Percentiles rank a stretch among this genome's conserved stretches.
Evolutionary conservation across 2,113 vertebrate genomes (phyloP).

Genomic region (Apus apus): DNA sequence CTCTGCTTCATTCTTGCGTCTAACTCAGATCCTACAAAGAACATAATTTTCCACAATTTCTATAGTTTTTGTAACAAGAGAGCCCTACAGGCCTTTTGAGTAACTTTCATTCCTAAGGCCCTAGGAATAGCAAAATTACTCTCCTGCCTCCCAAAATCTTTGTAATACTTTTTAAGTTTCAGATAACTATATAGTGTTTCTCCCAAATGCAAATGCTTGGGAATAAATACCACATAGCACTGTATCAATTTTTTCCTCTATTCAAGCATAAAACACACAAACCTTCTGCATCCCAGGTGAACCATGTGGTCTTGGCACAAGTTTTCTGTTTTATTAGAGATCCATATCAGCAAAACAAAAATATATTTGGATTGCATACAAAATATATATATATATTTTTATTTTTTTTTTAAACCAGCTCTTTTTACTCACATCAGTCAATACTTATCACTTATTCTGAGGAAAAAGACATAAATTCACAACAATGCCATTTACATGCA

Average conservation of each 20-base stretch:
- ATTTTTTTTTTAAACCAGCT: neutral
- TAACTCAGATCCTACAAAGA: neutral
- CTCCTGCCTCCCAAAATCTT: neutral
- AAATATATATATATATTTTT: neutral
- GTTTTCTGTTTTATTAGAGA: neutral
- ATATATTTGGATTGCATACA: neutral
- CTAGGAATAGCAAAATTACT: neutral
- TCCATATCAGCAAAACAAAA: neutral
- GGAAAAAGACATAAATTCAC: constrained; percentile 5
- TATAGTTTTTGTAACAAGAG: neutral
- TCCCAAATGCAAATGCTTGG: neutral
- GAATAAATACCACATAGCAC: neutral
- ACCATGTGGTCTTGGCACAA: neutral
- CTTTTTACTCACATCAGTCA: constrained; percentile 8
- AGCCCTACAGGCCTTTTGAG: neutral
- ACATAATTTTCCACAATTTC: neutral
- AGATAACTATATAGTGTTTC: neutral
- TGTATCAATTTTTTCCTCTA: neutral
- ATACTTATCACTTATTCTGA: constrained; percentile 9
- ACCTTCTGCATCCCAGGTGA: neutral
- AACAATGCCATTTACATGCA: constrained; percentile 54
- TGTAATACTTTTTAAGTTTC: neutral
- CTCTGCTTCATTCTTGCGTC: neutral
- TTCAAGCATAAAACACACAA: neutral
- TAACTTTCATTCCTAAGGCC: neutral